A percentile compares a stretch with the other conserved stretches of the same genome.
phyloP scores from a whole-genome alignment of 2,888 invertebrate species.

The Imbricaverruca yamaguchii region DNA sequence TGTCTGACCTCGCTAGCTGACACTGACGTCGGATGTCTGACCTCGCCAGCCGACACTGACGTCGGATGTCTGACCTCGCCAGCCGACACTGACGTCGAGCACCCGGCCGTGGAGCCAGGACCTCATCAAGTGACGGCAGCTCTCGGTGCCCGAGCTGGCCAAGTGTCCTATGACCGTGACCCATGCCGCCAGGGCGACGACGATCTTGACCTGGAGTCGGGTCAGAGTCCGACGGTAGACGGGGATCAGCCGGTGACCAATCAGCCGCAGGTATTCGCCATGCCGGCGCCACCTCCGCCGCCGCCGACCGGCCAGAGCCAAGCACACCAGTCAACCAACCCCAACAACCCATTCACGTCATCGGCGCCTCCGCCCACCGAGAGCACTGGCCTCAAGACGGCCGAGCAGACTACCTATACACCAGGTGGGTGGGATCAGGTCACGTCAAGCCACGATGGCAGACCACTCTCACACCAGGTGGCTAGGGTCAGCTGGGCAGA shows the following conservation, averaged over 20 bases:
- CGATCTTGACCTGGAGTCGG: not conserved
- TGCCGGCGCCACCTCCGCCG: slow-evolving; percentile 44
- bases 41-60: too few relatives aligned
- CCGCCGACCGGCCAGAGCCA: not conserved
- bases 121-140: too few relatives aligned
- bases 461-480: too few relatives aligned
- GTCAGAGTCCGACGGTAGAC: slow-evolving; percentile 35
- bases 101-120: too few relatives aligned
- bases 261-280: slow-evolving; percentile 54
- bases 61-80: too few relatives aligned
- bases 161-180: too few relatives aligned
- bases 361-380: not conserved
- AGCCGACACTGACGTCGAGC: too few relatives aligned
- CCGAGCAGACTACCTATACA: slow-evolving; percentile 5
- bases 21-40: too few relatives aligned
- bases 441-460: too few relatives aligned
- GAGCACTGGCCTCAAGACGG: not conserved
- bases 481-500: too few relatives aligned
- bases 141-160: too few relatives aligned
- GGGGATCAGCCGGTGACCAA: slow-evolving; percentile 43
- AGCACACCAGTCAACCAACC: slow-evolving; percentile 34
- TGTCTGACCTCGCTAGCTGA: too few relatives aligned
- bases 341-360: not conserved
- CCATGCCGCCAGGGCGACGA: not conserved
- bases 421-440: not conserved